A percentile compares a stretch with the other conserved stretches of the same genome.
These are phyloP conservation scores for Stigmatopora argus DNA, from an alignment of 2,113 vertebrate genomes.

Conservation along the genomic window DNA sequence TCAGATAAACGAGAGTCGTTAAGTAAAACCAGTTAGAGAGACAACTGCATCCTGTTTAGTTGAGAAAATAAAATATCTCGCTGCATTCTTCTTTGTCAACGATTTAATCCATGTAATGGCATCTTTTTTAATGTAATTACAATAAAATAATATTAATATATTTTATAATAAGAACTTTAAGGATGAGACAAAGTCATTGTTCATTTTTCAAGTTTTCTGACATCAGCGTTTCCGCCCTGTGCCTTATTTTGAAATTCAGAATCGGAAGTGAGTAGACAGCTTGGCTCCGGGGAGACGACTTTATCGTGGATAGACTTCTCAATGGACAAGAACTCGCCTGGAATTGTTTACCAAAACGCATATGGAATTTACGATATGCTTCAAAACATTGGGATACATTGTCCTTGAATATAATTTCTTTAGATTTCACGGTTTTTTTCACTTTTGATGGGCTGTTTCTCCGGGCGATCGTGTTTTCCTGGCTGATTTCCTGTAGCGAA, in stretches of 20 bases:
- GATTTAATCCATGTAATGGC: no score
- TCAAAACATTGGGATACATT: background rate
- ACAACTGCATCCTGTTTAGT: background rate
- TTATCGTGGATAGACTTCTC: constrained; percentile 31
- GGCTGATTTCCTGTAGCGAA: constrained; percentile 1
- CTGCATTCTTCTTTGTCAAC: background rate
- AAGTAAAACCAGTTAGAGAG: background rate
- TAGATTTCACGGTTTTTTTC: background rate
- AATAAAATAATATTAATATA: background rate
- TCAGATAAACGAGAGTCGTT: background rate
- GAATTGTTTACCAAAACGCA: constrained; percentile 18
- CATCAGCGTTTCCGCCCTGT: background rate
- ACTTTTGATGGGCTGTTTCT: background rate
- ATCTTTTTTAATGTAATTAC: no score
- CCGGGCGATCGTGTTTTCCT: background rate
- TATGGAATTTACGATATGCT: background rate
- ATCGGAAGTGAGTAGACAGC: background rate
- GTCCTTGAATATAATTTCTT: no score
- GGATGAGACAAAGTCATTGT: no score
- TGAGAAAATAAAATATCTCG: background rate
- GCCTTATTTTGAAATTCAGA: background rate
- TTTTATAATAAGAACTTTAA: background rate
- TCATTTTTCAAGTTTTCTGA: no score
- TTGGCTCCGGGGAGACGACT: constrained; percentile 24
- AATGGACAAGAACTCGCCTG: constrained; percentile 31